Evolutionary conservation across 2,113 vertebrate genomes (phyloP).

Genomic region (Theristicus caerulescens): DNA sequence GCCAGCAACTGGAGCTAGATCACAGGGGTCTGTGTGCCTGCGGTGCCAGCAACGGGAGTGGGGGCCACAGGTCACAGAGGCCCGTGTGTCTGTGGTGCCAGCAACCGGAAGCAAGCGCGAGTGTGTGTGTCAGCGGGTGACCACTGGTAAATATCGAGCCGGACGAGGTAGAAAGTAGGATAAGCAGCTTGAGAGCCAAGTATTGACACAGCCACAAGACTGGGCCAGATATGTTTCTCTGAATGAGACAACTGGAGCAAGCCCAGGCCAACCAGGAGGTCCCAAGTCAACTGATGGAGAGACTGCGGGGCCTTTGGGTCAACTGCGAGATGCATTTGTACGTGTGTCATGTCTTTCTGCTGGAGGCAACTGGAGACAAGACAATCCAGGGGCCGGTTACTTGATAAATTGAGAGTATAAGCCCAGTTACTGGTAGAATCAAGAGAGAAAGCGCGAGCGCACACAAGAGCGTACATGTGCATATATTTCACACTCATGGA

Average conservation of each 20-base stretch:
- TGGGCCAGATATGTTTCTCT: background rate
- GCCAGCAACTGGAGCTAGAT: background rate
- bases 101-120: background rate
- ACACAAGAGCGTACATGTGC: accelerated
- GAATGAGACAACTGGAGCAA: background rate
- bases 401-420: background rate
- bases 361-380: background rate
- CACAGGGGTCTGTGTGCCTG: background rate
- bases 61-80: background rate
- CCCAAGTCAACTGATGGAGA: background rate
- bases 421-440: background rate
- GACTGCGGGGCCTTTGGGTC: background rate
- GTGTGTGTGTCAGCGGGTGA: accelerated
- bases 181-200: background rate
- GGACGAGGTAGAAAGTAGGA: background rate
- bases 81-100: background rate
- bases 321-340: background rate
- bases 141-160: background rate
- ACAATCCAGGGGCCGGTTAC: background rate
- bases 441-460: background rate
- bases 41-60: background rate
- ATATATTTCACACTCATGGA: background rate
- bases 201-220: background rate
- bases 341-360: accelerated
- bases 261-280: background rate